These are phyloP conservation scores for Dipodomys merriami DNA, from an alignment of 2,113 vertebrate species.

Conservation along the genomic window DNA sequence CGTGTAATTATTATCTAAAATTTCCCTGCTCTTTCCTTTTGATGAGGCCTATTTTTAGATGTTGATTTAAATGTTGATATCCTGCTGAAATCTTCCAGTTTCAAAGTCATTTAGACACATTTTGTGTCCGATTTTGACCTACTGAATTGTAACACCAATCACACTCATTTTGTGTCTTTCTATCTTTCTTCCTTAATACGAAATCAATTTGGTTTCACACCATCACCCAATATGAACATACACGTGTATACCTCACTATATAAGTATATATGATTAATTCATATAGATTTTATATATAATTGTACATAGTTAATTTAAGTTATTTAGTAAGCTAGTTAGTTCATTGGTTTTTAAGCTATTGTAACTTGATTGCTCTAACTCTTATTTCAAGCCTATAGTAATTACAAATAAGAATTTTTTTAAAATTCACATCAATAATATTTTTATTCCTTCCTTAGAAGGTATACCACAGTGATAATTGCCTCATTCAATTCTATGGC, in stretches of 20 bases:
- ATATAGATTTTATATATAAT: too few relatives aligned
- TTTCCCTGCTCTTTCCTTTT: neutral
- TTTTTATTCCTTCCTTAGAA: neutral
- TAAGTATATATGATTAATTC: too few relatives aligned
- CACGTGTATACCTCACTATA: too few relatives aligned
- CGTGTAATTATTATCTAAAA: neutral
- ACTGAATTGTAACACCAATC: neutral
- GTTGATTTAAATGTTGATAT: neutral
- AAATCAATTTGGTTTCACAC: neutral
- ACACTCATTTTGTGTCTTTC: neutral
- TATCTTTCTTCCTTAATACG: neutral
- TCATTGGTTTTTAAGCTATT: too few relatives aligned
- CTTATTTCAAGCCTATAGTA: neutral
- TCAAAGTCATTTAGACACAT: neutral
- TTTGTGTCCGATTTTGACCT: neutral
- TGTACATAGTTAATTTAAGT: too few relatives aligned
- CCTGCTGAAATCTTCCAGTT: neutral
- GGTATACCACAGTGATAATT: neutral
- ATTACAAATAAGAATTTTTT: neutral
- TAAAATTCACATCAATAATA: neutral
- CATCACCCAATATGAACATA: too few relatives aligned
- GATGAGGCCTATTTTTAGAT: neutral
- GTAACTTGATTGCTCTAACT: neutral
- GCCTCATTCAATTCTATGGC: neutral
- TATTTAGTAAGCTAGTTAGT: too few relatives aligned